Evolutionary conservation across 1,140 invertebrate species (phyloP).

Genomic region (Drosophila persimilis): DNA sequence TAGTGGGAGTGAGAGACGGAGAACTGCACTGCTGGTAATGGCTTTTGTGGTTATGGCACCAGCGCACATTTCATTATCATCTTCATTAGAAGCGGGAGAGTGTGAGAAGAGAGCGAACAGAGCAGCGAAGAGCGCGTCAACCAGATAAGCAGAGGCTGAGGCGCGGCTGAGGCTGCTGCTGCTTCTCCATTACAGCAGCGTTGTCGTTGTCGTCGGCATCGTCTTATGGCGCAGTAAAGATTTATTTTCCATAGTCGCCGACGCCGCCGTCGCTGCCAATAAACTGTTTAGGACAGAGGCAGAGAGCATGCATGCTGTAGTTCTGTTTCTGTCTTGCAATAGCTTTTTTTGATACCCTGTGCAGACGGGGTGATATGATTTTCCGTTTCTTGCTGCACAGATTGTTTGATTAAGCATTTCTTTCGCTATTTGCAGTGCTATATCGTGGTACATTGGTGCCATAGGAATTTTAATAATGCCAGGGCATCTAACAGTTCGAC

Average conservation of each 20-base stretch:
- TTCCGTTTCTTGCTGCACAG: too few relatives aligned
- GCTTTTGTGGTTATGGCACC: conserved; percentile 53
- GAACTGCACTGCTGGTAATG: conserved; percentile 14
- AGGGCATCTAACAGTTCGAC: too few relatives aligned
- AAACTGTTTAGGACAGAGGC: conserved; percentile 40
- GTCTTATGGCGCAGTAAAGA: conserved; percentile 80
- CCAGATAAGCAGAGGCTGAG: conserved; percentile 64
- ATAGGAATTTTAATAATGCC: too few relatives aligned
- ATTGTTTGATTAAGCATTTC: too few relatives aligned
- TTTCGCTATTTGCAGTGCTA: too few relatives aligned
- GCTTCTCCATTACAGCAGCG: conserved; percentile 61
- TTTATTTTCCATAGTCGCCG: conserved; percentile 72
- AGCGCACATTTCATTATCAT: conserved; percentile 71
- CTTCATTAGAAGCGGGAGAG: conserved; percentile 64
- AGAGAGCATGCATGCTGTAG: conserved; percentile 25
- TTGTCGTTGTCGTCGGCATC: conserved; percentile 19
- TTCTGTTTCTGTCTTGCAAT: conserved; percentile 57
- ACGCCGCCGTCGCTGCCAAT: conserved; percentile 32
- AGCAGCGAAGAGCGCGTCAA: conserved; percentile 3
- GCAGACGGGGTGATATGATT: too few relatives aligned
- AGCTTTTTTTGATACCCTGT: conserved; percentile 46
- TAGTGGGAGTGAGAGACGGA: background rate
- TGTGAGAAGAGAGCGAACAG: conserved; percentile 12
- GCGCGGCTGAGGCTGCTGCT: too few relatives aligned
- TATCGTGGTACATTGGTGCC: too few relatives aligned